Percentiles rank a stretch among this genome's conserved stretches.
Conservation (phyloP, 1,140 invertebrate species). For the Neotoxoptera formosana region DNA sequence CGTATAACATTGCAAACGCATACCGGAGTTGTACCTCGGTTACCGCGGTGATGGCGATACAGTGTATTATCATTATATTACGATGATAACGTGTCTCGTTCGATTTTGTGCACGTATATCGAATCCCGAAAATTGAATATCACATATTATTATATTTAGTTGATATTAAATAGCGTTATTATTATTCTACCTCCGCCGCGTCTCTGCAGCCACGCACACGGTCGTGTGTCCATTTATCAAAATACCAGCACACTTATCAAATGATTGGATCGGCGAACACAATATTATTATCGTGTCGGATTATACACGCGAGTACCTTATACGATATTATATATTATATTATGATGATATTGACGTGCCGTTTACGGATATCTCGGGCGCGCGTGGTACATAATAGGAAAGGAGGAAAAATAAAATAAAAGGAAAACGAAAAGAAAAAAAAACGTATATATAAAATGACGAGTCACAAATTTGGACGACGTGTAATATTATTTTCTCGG, state of each 20-base stretch:
- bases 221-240: conserved; percentile 50
- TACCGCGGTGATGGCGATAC: background rate
- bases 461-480: conserved; percentile 56
- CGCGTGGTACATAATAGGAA: conserved; percentile 21
- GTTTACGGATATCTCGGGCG: conserved; percentile 19
- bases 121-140: conserved; percentile 35
- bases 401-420: conserved; percentile 22
- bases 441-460: conserved; percentile 28
- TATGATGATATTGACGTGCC: conserved; percentile 32
- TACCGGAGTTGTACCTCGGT: background rate
- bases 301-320: conserved; percentile 10
- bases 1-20: background rate
- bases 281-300: conserved; percentile 52
- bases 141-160: too few species aligned
- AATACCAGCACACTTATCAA: conserved; percentile 37
- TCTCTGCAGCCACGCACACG: background rate
- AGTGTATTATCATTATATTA: background rate
- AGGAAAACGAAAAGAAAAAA: background rate
- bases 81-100: background rate
- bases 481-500: conserved; percentile 26
- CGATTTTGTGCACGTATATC: background rate
- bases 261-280: conserved; percentile 56
- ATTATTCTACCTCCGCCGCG: background rate
- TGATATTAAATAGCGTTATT: background rate
- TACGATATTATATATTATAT: background rate